Conservation (phyloP, 2,888 invertebrate genomes). For the Octodonta nipae region DNA sequence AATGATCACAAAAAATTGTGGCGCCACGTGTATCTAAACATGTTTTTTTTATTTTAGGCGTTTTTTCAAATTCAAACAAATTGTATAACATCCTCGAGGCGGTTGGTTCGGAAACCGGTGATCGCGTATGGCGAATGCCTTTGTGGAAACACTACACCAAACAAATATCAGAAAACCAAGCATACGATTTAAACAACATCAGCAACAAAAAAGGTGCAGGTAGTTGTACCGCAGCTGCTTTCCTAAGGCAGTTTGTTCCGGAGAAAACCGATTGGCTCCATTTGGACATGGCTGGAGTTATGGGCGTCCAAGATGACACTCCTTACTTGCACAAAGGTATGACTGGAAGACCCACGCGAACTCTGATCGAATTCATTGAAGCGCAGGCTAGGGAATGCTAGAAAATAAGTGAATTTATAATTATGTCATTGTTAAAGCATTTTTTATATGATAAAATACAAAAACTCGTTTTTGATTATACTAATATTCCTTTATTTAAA, state of each 20-base stretch:
- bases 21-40: too few species aligned
- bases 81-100: constrained; percentile 41
- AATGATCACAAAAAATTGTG: too few species aligned
- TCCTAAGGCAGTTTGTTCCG: constrained; percentile 55
- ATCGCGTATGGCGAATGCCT: constrained; percentile 60
- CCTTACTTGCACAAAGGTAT: constrained; percentile 47
- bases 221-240: constrained; percentile 61
- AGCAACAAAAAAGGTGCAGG: constrained; percentile 47
- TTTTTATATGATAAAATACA: too few species aligned
- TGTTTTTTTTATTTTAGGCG: too few species aligned
- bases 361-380: constrained; percentile 44
- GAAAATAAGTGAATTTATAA: constrained; percentile 3
- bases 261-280: constrained; percentile 52
- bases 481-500: constrained; percentile 19
- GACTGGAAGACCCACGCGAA: constrained; percentile 52
- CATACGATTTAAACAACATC: constrained; percentile 56
- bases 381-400: constrained; percentile 20
- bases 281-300: constrained; percentile 62
- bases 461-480: too few species aligned
- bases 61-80: constrained; percentile 44
- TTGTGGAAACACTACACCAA: constrained; percentile 49
- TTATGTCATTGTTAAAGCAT: too few species aligned
- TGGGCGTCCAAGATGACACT: constrained; percentile 43
- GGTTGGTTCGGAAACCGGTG: constrained; percentile 48
- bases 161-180: constrained; percentile 36